Evolutionary conservation across 2,888 invertebrate species (phyloP), one percentile per base, ranked within the genome.

Genomic region (Aleiodes testaceus): DNA sequence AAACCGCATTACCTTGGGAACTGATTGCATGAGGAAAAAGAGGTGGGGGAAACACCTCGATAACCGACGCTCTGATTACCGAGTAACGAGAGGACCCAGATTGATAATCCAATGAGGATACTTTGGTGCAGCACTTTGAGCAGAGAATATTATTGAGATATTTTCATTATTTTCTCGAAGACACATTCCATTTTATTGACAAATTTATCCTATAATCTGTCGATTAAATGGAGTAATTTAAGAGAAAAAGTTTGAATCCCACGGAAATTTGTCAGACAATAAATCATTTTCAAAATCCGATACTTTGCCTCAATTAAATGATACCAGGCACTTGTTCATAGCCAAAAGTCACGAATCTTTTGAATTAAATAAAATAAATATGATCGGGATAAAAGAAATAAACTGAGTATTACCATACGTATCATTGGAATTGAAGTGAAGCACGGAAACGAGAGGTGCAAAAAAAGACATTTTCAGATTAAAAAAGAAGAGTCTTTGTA

Each of bases 31-130:
- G 22, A 61, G 18, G 59, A 6, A 22, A 66, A 42, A 6, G 36
- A 49, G 30, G 14, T 18, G 36, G 18, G 47, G 67, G 55, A 30
- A 61, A 20, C 65, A 55, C 30, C 55, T 49, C 42, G 61, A 67
- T 71, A 71, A 71, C 50, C 63, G 45, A 52, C 66, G 26, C 20
- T 12, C 22, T 71, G 61, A 67, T 71, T 66, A 71, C 50, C 61
- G 18, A 45, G 63, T 66, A 71, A 71, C 50, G 42, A 49, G 61
- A 70, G 49, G 47, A 12, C 18, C 44, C 45, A 47, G 59, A 70
- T 70, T 65, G 66, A 70, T 70, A 47, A 70, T 70, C 53, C 47
- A 70, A 59, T 70, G 66, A 52, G 18, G 22, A 53, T 26, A 53
- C n/a, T 26, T 5, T 26, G 26, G 3, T 4, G 22, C 42, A 18